A percentile compares a stretch with the other conserved stretches of the same genome.
Conservation (phyloP, 2,888 invertebrate species). For the Scotopteryx bipunctaria region DNA sequence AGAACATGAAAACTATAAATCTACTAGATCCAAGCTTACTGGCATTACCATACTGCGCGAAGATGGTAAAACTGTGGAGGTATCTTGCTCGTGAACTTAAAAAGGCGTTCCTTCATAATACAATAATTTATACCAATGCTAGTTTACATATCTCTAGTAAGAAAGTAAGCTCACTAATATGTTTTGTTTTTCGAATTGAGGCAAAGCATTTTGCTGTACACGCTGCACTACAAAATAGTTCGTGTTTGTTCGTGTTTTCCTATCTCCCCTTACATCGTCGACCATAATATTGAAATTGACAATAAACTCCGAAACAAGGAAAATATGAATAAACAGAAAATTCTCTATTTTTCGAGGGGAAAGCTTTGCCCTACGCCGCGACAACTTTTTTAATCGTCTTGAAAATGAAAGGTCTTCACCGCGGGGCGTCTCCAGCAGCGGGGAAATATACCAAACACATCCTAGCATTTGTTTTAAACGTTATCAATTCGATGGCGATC, state of each 20-base stretch:
- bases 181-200: conserved; percentile 28
- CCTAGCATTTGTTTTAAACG: not conserved
- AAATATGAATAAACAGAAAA: conserved; percentile 44
- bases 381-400: conserved; percentile 67
- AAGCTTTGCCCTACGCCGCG: conserved; percentile 49
- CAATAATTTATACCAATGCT: too few relatives aligned
- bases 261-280: conserved; percentile 35
- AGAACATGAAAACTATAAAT: conserved; percentile 54
- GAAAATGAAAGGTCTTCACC: conserved; percentile 55
- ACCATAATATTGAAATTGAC: conserved; percentile 53
- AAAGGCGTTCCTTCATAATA: conserved; percentile 35
- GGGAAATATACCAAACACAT: conserved; percentile 39
- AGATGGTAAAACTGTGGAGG: conserved; percentile 23
- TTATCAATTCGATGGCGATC: not conserved
- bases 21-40: conserved; percentile 43
- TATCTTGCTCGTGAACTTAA: conserved; percentile 14
- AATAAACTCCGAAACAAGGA: conserved; percentile 47
- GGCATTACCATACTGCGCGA: conserved; percentile 36
- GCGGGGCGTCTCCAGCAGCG: conserved; percentile 38
- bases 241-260: conserved; percentile 20
- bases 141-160: too few relatives aligned
- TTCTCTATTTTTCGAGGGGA: conserved; percentile 42
- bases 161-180: too few relatives aligned
- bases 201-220: not conserved
- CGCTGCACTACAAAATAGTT: not conserved